phyloP scores from a whole-genome alignment of 2,888 invertebrate species.

The Cephus rjabovi region DNA sequence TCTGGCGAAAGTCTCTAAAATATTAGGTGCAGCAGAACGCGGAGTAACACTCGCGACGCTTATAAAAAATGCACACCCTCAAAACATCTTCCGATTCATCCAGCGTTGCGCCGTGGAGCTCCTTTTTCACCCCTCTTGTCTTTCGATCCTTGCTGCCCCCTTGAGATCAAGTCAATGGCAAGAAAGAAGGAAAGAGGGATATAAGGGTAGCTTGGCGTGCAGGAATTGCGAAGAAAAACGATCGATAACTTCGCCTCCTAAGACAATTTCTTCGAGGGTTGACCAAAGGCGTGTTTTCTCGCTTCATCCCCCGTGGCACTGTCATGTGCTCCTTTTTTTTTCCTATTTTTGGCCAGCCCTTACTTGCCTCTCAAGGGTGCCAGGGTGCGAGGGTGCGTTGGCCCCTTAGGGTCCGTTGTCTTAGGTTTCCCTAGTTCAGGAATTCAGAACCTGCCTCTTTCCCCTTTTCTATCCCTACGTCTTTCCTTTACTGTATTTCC shows the following conservation, averaged over 20 bases:
- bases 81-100: slow-evolving; percentile 35
- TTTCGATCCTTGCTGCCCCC: slow-evolving; percentile 21
- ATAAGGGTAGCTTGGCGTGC: slow-evolving; percentile 17
- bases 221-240: slow-evolving; percentile 44
- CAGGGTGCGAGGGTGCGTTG: slow-evolving; percentile 23
- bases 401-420: slow-evolving; percentile 21
- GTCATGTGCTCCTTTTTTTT: slow-evolving; percentile 28
- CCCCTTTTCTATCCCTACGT: slow-evolving; percentile 18
- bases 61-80: slow-evolving; percentile 43
- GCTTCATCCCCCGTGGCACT: slow-evolving; percentile 24
- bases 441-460: slow-evolving; percentile 39
- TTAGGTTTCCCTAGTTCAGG: slow-evolving; percentile 36
- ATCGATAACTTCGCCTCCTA: slow-evolving; percentile 57
- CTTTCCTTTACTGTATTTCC: slow-evolving; percentile 15
- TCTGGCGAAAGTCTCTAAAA: no score
- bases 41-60: slow-evolving; percentile 21
- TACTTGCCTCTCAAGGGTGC: slow-evolving; percentile 15
- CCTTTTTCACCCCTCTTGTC: slow-evolving; percentile 17
- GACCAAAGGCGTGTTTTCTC: slow-evolving; percentile 23
- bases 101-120: slow-evolving; percentile 17
- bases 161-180: no score
- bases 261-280: slow-evolving; percentile 60
- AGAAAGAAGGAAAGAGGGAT: background rate
- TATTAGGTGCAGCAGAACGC: background rate
- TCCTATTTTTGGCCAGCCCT: slow-evolving; percentile 41